Evolutionary conservation across 2,888 invertebrate species (phyloP), one percentile per base, ranked within the genome.

Genomic region (Drosophila maculinotata): DNA sequence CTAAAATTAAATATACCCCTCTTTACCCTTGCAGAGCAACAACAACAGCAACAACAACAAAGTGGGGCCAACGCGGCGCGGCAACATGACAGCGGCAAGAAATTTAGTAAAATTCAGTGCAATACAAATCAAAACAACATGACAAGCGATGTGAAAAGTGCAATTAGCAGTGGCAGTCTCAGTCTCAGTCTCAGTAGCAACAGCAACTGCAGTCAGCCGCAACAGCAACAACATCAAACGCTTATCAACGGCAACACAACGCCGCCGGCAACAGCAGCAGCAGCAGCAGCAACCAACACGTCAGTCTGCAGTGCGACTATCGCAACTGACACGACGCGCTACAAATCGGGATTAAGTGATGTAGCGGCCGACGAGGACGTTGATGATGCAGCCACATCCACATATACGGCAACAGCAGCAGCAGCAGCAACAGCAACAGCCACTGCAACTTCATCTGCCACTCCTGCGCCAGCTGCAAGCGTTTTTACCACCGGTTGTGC

Each of bases 121-220:
- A 88, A 88, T 89, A 85, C 85, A 79, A 86, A 79, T 83, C 85
- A 83, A 83, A 87, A 83, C 71, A 89, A 84, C 88, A 89, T 87
- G 88, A 87, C 88, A 88, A 76, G 76, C 74, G 75, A 87, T 77
- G 76, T 75, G 78, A 79, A 88, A 80, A 79, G 80, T 87, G 84
- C 87, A 89, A 88, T 87, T 89, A 87, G 86, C 82, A 70, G 71
- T 68, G 71, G 81, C 79, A 83, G 64, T 69, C 52, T 28, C 62
- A 49, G 38, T n/a, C n/a, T n/a, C n/a, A n/a, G n/a, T n/a, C n/a
- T n/a, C 54, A 53, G 7, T 62, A 58, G 49, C 64, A 44, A 5
- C 62, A 74, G 62, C 44, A 66, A 28, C 65, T 52, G 26, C 60
- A 58, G 45, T 15, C 54, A 45, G 14, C 65, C 28, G 36, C 67